Evolutionary conservation across 2,113 vertebrate species (phyloP).

Genomic region (Epinephelus moara): DNA sequence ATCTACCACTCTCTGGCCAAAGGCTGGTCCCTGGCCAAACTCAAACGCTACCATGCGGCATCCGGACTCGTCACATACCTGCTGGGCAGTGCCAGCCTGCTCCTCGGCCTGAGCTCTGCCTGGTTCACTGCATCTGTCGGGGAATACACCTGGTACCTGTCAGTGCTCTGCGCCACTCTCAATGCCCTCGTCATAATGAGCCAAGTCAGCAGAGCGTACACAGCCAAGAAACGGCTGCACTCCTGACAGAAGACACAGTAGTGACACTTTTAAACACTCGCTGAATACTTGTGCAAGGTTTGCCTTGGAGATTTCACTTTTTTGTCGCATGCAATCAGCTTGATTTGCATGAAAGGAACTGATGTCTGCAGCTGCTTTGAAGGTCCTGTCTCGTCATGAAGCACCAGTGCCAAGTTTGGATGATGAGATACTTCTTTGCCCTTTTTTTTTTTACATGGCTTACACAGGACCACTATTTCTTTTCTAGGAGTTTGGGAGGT

Average conservation of each 20-base stretch:
- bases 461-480: not conserved
- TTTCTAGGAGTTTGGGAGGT: not conserved
- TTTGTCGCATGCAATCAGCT: not conserved
- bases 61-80: conserved; percentile 92
- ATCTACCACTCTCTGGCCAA: conserved; percentile 91
- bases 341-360: not conserved
- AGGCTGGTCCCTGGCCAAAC: conserved; percentile 93
- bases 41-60: conserved; percentile 94
- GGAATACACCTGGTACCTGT: conserved; percentile 89
- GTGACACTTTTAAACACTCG: not conserved
- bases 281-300: not conserved
- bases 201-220: conserved; percentile 93
- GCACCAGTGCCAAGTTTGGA: not conserved
- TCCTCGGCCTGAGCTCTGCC: conserved; percentile 90
- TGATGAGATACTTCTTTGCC: not conserved
- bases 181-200: conserved; percentile 93
- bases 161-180: conserved; percentile 87
- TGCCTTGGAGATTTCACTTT: not conserved
- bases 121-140: conserved; percentile 90
- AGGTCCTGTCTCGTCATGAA: not conserved
- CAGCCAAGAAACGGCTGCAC: conserved; percentile 91
- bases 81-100: conserved; percentile 89
- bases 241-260: conserved; percentile 80
- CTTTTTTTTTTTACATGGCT: not conserved
- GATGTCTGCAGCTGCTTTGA: not conserved